A percentile compares a stretch with the other conserved stretches of the same genome.
These are phyloP conservation scores for Sylvia borin DNA, from an alignment of 2,797 vertebrate genomes.

Conservation along the genomic window DNA sequence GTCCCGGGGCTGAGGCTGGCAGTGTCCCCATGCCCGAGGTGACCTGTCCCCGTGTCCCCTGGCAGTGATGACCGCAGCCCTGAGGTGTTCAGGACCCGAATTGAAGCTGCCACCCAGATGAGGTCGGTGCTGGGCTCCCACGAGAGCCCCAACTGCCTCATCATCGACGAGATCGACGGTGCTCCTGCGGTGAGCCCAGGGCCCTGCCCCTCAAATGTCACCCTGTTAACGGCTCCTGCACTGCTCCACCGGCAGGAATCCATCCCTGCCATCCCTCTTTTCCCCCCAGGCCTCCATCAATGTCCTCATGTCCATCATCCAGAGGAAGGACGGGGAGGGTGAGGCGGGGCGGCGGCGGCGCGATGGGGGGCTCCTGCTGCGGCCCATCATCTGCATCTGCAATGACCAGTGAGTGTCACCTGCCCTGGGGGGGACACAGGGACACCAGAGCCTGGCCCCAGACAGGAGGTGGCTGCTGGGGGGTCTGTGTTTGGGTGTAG, in stretches of 20 bases:
- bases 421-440: fast-evolving
- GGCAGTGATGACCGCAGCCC: conserved; percentile 84
- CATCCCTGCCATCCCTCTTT: no score
- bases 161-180: conserved; percentile 96
- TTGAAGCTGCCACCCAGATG: conserved; percentile 95
- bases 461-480: neutral
- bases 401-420: conserved; percentile 89
- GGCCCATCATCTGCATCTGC: conserved; percentile 96
- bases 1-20: neutral
- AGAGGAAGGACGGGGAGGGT: conserved; percentile 78
- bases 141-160: conserved; percentile 86
- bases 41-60: neutral
- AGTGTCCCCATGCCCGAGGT: neutral
- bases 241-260: fast-evolving
- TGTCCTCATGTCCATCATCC: conserved; percentile 84
- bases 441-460: neutral
- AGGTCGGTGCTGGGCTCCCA: conserved; percentile 88
- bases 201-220: no score
- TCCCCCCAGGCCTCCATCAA: conserved; percentile 85
- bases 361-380: conserved; percentile 80
- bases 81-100: conserved; percentile 86
- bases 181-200: conserved; percentile 82
- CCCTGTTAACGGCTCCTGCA: neutral
- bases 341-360: conserved; percentile 76
- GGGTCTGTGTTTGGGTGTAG: neutral